Evolutionary conservation across 2,113 vertebrate species (phyloP).

Genomic region (Bos taurus): ARS-UCD2.0 NC_037338.1:6970001-6970500

Average conservation of each 20-base stretch:
- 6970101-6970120: background rate
- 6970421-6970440: background rate
- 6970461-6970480: background rate
- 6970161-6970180: background rate
- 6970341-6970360: background rate
- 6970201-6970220: background rate
- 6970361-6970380: background rate
- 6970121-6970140: background rate
- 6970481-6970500: background rate
- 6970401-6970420: background rate
- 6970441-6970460: background rate
- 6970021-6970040: background rate
- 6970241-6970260: background rate
- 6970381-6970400: rapidly evolving
- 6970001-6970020: background rate
- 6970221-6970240: background rate
- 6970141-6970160: background rate
- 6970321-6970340: background rate
- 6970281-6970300: background rate
- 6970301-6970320: background rate
- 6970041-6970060: background rate
- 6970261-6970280: background rate
- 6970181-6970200: background rate
- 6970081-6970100: background rate
- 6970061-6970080: background rate